Conservation (phyloP, 2,113 vertebrate species). For the Fregetta grallaria region DNA sequence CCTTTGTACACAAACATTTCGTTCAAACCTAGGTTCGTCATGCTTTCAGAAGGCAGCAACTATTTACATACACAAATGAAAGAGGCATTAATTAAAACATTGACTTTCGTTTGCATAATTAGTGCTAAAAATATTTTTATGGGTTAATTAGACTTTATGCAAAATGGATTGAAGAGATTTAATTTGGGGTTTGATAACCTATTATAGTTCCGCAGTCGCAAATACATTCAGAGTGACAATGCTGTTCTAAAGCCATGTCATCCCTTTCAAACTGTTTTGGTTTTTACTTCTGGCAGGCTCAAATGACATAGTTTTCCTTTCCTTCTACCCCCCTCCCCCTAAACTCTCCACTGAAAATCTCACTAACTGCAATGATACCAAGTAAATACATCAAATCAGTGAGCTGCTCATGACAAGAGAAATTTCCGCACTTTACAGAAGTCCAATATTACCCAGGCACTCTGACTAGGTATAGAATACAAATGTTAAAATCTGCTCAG, state of each 20-base stretch:
- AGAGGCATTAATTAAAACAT: conserved; percentile 33
- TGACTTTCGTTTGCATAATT: conserved; percentile 59
- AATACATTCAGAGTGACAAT: not conserved
- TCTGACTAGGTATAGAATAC: not conserved
- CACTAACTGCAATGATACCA: not conserved
- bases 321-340: not conserved
- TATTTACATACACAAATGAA: conserved; percentile 22
- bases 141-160: conserved; percentile 59
- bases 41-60: not conserved
- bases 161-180: conserved; percentile 15
- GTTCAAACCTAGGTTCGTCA: not conserved
- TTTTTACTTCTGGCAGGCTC: not conserved
- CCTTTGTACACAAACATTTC: not conserved
- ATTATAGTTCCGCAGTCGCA: not conserved
- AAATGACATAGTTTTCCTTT: not conserved
- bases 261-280: not conserved
- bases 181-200: conserved; percentile 31
- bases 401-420: not conserved
- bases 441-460: not conserved
- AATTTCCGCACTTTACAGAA: not conserved
- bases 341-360: not conserved
- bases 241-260: not conserved
- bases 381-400: not conserved
- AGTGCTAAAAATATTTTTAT: conserved; percentile 47
- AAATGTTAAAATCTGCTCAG: not conserved